phyloP scores from a whole-genome alignment of 2,113 vertebrate species.

The Oceanodroma tethys region DNA sequence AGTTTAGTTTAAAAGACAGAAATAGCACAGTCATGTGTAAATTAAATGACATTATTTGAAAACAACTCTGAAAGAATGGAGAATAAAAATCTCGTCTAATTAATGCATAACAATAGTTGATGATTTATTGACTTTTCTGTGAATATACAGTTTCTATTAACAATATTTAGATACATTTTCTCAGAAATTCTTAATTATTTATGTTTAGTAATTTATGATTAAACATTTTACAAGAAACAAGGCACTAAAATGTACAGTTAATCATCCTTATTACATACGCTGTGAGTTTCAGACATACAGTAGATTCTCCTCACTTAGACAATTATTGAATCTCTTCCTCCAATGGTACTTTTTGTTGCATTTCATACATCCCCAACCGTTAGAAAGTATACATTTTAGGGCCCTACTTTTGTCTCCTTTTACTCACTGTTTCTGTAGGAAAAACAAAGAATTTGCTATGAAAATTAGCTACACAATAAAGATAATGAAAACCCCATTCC shows the following conservation, averaged over 20 bases:
- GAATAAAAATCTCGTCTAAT: not conserved
- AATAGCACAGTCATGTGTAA: not conserved
- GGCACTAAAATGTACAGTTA: conserved; percentile 49
- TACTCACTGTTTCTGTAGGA: not conserved
- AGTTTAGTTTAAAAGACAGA: conserved; percentile 1
- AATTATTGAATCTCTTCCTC: not conserved
- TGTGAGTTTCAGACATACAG: not conserved
- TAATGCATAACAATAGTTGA: not conserved
- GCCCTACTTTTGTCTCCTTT: not conserved
- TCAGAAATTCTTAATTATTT: conserved; percentile 32
- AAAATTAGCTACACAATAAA: not conserved
- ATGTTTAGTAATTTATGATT: conserved; percentile 30
- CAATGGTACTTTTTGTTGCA: not conserved
- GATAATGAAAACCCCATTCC: not conserved
- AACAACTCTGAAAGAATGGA: not conserved
- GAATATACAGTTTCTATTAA: conserved; percentile 34
- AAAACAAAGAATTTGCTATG: not conserved
- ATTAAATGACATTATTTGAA: not conserved
- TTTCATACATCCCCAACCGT: not conserved
- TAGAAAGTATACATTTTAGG: not conserved
- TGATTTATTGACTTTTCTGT: conserved; percentile 41
- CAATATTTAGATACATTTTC: conserved; percentile 35
- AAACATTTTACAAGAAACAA: conserved; percentile 50
- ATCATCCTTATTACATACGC: not conserved
- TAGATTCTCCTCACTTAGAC: not conserved